Evolutionary conservation across 2,888 invertebrate species (phyloP).

Genomic region (Diabrotica balteata): DNA sequence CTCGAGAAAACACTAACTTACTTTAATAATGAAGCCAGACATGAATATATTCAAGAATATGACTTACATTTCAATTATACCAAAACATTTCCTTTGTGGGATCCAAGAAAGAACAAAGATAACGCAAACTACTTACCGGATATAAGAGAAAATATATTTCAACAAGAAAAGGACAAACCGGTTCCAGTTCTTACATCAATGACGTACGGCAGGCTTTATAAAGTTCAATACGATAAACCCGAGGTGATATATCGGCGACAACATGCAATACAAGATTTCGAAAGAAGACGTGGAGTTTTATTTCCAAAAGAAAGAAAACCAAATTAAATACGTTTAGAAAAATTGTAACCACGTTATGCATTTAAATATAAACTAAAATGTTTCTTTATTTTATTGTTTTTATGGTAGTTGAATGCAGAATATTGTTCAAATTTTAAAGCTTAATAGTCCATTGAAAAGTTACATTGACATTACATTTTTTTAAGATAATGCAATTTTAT

Average conservation of each 20-base stretch:
- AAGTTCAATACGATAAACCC: background rate
- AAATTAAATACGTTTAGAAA: background rate
- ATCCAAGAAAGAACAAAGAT: constrained; percentile 53
- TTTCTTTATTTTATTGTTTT: too few species aligned
- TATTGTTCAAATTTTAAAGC: too few species aligned
- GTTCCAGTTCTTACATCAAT: background rate
- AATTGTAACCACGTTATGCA: too few species aligned
- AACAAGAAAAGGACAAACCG: constrained; percentile 49
- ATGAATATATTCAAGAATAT: constrained; percentile 47
- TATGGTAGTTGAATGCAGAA: too few species aligned
- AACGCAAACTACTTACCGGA: constrained; percentile 53
- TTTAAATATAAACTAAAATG: too few species aligned
- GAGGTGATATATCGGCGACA: background rate
- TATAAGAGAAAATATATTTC: constrained; percentile 54
- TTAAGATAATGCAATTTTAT: too few species aligned
- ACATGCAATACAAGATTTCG: background rate
- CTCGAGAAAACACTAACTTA: constrained; percentile 51
- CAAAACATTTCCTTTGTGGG: constrained; percentile 54
- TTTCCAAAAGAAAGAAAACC: background rate
- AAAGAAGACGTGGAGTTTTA: background rate
- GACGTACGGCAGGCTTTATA: background rate
- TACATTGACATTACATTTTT: too few species aligned
- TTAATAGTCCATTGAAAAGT: too few species aligned
- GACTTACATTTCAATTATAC: constrained; percentile 58
- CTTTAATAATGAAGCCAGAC: constrained; percentile 52